These are phyloP conservation scores for Spodoptera littoralis DNA, from an alignment of 2,888 invertebrate genomes.

Conservation along the genomic window DNA sequence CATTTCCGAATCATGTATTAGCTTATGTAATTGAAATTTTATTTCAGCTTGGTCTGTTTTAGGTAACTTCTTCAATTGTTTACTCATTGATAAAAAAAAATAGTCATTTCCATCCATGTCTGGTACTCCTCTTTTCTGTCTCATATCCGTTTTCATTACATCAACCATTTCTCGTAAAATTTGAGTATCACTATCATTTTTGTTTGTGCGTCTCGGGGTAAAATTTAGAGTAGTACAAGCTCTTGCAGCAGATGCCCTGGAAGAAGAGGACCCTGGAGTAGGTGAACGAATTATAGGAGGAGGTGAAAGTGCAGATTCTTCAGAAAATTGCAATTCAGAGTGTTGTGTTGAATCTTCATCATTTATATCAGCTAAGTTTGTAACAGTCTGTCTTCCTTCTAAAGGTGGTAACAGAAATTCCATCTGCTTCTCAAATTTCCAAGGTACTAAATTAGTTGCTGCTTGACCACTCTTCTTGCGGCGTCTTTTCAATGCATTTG, in stretches of 20 bases:
- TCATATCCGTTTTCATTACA: slow-evolving; percentile 7
- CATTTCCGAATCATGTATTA: slow-evolving; percentile 29
- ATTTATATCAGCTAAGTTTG: slow-evolving; percentile 12
- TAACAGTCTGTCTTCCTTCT: slow-evolving; percentile 7
- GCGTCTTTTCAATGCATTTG: slow-evolving; percentile 42
- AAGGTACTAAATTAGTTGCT: slow-evolving; percentile 14
- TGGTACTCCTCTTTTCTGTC: slow-evolving; percentile 9
- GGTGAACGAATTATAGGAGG: slow-evolving; percentile 2
- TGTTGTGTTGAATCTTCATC: no score
- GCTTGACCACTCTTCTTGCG: slow-evolving; percentile 33
- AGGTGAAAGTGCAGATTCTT: slow-evolving; percentile 11
- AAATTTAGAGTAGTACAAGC: no score
- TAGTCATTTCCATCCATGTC: slow-evolving; percentile 27
- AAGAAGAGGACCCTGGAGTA: slow-evolving; percentile 6
- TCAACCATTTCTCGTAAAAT: slow-evolving; percentile 13
- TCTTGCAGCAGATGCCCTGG: slow-evolving; percentile 14
- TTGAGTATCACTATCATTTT: no score
- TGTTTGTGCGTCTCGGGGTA: no score
- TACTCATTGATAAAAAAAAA: slow-evolving; percentile 38
- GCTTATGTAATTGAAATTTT: slow-evolving; percentile 34
- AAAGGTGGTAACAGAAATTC: slow-evolving; percentile 12
- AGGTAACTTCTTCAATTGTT: slow-evolving; percentile 31
- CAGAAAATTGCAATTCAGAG: background rate
- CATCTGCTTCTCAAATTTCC: slow-evolving; percentile 24
- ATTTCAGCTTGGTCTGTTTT: slow-evolving; percentile 34